A percentile compares a stretch with the other conserved stretches of the same genome.
Conservation (phyloP, 2,797 vertebrate species). For the Artibeus lituratus region DNA sequence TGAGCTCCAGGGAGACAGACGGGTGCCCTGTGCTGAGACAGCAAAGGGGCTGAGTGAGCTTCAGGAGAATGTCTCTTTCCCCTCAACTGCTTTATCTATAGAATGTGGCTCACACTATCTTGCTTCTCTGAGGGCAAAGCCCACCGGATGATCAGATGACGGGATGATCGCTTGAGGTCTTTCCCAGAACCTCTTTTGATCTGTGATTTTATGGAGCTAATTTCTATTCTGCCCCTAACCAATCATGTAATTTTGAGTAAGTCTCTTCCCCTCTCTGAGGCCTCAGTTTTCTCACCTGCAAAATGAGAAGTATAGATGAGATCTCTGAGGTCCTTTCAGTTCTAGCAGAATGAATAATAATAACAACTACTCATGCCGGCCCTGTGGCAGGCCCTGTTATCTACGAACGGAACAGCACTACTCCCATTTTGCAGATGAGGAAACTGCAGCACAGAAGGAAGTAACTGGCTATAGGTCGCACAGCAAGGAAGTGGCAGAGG, state of each 20-base stretch:
- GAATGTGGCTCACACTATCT: slow-evolving; percentile 66
- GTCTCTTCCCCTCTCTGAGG: not conserved
- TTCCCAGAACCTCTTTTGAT: slow-evolving; percentile 19
- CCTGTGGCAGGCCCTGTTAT: not conserved
- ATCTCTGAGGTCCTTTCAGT: not conserved
- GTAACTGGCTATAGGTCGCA: not conserved
- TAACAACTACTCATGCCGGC: not conserved
- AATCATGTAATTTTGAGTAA: not conserved
- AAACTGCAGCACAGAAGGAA: not conserved
- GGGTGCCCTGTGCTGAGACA: not conserved
- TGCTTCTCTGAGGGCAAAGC: slow-evolving; percentile 53
- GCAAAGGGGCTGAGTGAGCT: not conserved
- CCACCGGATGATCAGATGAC: slow-evolving; percentile 46
- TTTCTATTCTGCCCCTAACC: slow-evolving; percentile 9
- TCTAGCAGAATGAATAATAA: not conserved
- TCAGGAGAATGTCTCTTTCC: not conserved
- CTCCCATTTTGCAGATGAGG: slow-evolving; percentile 2
- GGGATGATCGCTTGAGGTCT: slow-evolving; percentile 62
- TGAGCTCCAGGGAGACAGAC: not conserved
- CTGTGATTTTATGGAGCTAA: slow-evolving; percentile 53
- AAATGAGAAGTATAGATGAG: slow-evolving; percentile 19
- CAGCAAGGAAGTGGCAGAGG: not conserved
- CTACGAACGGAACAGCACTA: not conserved
- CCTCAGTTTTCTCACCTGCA: slow-evolving; percentile 11
- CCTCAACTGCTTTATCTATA: slow-evolving; percentile 51